Evolutionary conservation across 1,140 invertebrate species (phyloP).

Genomic region (Pogonus chalceus): DNA sequence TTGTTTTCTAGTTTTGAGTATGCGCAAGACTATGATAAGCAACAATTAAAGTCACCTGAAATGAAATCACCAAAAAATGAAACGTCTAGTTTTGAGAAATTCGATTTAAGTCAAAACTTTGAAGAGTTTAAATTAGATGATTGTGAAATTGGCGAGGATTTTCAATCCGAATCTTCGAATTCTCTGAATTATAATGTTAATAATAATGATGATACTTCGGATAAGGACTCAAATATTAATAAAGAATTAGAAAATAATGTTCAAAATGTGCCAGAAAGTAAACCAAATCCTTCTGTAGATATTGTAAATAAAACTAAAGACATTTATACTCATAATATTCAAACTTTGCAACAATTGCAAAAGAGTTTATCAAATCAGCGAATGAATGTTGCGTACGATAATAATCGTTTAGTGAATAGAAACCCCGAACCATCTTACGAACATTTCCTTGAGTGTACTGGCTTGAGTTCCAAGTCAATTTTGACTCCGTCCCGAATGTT

Average conservation of each 20-base stretch:
- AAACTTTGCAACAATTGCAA: conserved; percentile 5
- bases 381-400: background rate
- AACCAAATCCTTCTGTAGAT: background rate
- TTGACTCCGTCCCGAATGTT: conserved; percentile 58
- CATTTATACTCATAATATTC: conserved; percentile 1
- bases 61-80: conserved; percentile 22
- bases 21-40: conserved; percentile 32
- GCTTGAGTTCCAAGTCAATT: conserved; percentile 70
- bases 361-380: background rate
- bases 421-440: conserved; percentile 44
- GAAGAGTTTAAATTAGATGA: conserved; percentile 72
- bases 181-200: conserved; percentile 19
- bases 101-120: conserved; percentile 63
- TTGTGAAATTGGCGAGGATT: conserved; percentile 46
- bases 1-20: conserved; percentile 33
- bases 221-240: conserved; percentile 13
- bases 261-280: background rate
- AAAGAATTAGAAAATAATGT: background rate
- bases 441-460: conserved; percentile 67
- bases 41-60: conserved; percentile 26
- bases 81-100: conserved; percentile 36
- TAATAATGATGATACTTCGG: conserved; percentile 23
- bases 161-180: background rate
- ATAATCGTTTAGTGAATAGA: conserved; percentile 17
- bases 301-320: background rate